Base-by-base conservation (phyloP, 2,797 vertebrate species). In the Phyllotis vaccarum region DNA sequence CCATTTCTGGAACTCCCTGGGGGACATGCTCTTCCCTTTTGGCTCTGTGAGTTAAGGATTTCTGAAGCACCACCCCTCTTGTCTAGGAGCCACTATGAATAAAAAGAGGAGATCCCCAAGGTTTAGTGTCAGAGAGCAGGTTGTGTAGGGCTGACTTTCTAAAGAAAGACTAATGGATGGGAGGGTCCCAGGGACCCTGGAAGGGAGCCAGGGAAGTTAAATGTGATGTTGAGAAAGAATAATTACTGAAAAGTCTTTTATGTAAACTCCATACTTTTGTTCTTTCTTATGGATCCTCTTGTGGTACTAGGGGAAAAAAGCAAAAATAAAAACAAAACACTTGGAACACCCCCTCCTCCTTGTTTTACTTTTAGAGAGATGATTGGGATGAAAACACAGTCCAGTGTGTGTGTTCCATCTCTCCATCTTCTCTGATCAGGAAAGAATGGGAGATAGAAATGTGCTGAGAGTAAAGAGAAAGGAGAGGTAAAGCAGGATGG, bases 221-320 rank as follows among this genome's bases (percentile, higher is more conserved):
- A 95, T 37, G 90, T 81, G 14, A 96, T 91, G 66, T 90, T 82
- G 56, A 88, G 11, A 90, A 94, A 93, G 43, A 92, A 94, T 60
- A 87, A 96, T 88, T 86, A 87, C 72, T 46, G 19, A 93, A 80
- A 95, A 79, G 6, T 17, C 64, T 95, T 94, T 93, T 92, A 68
- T 85, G 21, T 96, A 83, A 96, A 92, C 10, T 70, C 11, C 43
- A 54, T 72, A 79, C 64, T 83, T 94, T 31, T 43, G 58, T 56
- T 85, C 86, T 93, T 90, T 82, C 34, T 85, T 82, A 29, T 68
- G 8, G 85, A 46, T 80, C 5, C 21, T 75, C 29, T 75, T 64
- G 62, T 68, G 40, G 6, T 34, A 88, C 90, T 37, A n/a, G 17
- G 34, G 16, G 13, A 37, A 75, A n/a, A n/a, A n/a, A n/a, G n/a